Conservation (phyloP, 2,113 vertebrate species). For the Lutjanus erythropterus region DNA sequence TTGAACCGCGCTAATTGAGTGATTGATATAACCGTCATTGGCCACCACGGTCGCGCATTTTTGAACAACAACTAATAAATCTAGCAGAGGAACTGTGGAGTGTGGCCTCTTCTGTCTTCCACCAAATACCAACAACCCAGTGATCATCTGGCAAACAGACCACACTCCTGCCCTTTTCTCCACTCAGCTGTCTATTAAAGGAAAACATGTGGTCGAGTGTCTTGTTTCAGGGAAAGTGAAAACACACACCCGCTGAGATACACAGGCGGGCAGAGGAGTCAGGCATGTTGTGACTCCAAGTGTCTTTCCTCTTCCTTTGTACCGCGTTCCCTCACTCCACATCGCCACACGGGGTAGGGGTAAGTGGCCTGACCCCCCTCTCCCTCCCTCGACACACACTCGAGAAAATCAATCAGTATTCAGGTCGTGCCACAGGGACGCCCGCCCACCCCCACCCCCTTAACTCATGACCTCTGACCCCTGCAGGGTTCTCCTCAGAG, state of each 20-base stretch:
- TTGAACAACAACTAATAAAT: conserved; percentile 53
- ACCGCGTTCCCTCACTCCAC: conserved; percentile 41
- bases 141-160: conserved; percentile 61
- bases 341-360: conserved; percentile 38
- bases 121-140: conserved; percentile 27
- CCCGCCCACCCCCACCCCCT: too few species aligned
- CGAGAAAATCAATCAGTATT: conserved; percentile 80
- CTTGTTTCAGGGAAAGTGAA: conserved; percentile 76
- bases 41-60: not conserved
- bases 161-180: conserved; percentile 51
- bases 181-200: conserved; percentile 73
- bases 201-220: conserved; percentile 73
- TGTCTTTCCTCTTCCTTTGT: conserved; percentile 25
- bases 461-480: conserved; percentile 76
- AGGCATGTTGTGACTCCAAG: conserved; percentile 50
- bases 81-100: conserved; percentile 6
- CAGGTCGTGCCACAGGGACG: conserved; percentile 54
- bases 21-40: conserved; percentile 19
- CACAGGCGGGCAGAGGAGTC: conserved; percentile 36
- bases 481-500: conserved; percentile 51
- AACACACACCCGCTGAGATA: conserved; percentile 50
- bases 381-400: conserved; percentile 34
- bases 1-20: conserved; percentile 23
- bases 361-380: conserved; percentile 60
- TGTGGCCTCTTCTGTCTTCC: conserved; percentile 30